Base-by-base conservation (phyloP, 2,113 vertebrate genomes). In the Acanthisitta chloris region DNA sequence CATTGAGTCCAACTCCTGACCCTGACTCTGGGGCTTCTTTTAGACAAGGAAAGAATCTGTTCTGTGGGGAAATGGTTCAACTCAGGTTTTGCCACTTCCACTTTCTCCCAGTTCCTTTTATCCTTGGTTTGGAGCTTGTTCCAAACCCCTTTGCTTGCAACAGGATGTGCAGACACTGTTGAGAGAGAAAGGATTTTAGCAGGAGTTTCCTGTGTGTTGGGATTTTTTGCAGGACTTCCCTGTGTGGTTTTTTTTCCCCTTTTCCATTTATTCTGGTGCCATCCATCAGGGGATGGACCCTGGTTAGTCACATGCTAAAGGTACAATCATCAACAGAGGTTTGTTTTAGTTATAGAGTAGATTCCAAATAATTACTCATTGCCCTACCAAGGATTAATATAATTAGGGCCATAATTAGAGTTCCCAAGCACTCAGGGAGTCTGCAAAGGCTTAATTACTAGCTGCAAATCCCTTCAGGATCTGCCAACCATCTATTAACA, bases 361-460 rank as follows among this genome's bases (percentile, higher is more conserved):
- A 83, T 88, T 92, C 71, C 84, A 89, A 92, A 51, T 90, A 94
- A 92, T 97, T 82, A 52, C 88, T 93, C 87, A 62, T 76, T 16
- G 8, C 69, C 88, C 76, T 78, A 36, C 38, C 86, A 89, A 61
- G 88, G 86, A 95, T 96, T 83, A 66, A 73, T 94, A 81, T 91
- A 87, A 96, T 97, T 97, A 96, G 57, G 86, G 70, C 12, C 28
- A 5, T 51, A 88, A 78, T 94, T 72, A 76, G 61, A 79, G 84
- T 79, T 95, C 61, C 84, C 14, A 15, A 65, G 81, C 70, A 70
- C 76, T 72, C 79, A 5, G 7, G 72, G 69, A 52, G 92, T 86
- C 61, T 78, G 82, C 65, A 54, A 49, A 69, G 58, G 61, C 86
- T 88, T 94, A 92, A 97, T 95, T 96, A 96, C 83, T 90, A 65